These are phyloP conservation scores for Drosophila mettleri DNA, from an alignment of 2,888 invertebrate species.

Conservation along the genomic window DNA sequence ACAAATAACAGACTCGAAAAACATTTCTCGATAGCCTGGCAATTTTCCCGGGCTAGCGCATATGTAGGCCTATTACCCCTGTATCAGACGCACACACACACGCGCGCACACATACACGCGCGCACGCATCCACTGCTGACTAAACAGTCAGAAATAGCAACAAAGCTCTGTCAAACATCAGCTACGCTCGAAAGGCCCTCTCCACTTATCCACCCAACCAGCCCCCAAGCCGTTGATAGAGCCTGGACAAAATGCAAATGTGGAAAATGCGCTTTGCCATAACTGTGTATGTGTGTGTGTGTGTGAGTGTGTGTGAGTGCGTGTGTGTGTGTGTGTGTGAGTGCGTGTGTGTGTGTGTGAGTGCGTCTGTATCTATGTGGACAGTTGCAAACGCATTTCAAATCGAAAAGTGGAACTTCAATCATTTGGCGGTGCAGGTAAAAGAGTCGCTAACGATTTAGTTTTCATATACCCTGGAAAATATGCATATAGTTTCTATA, in stretches of 20 bases:
- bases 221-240: conserved; percentile 31
- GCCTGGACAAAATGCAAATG: conserved; percentile 67
- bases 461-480: conserved; percentile 24
- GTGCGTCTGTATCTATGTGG: conserved; percentile 22
- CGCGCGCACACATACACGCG: background rate
- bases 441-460: conserved; percentile 27
- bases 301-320: conserved; percentile 6
- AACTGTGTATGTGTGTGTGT: conserved; percentile 35
- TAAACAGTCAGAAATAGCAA: conserved; percentile 59
- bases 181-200: conserved; percentile 42
- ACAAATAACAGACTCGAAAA: conserved; percentile 44
- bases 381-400: conserved; percentile 75
- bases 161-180: conserved; percentile 77
- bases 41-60: conserved; percentile 14
- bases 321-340: conserved; percentile 8
- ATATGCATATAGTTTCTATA: too few relatives aligned
- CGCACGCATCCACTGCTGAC: conserved; percentile 13
- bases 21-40: conserved; percentile 16
- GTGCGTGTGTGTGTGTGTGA: conserved; percentile 1
- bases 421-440: conserved; percentile 69
- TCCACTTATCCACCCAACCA: conserved; percentile 15
- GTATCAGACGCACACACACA: conserved; percentile 8
- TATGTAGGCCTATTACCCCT: conserved; percentile 36
- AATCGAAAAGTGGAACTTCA: conserved; percentile 80
- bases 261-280: conserved; percentile 73